phyloP scores from a whole-genome alignment of 2,888 invertebrate genomes.

The Protophormia terraenovae region DNA sequence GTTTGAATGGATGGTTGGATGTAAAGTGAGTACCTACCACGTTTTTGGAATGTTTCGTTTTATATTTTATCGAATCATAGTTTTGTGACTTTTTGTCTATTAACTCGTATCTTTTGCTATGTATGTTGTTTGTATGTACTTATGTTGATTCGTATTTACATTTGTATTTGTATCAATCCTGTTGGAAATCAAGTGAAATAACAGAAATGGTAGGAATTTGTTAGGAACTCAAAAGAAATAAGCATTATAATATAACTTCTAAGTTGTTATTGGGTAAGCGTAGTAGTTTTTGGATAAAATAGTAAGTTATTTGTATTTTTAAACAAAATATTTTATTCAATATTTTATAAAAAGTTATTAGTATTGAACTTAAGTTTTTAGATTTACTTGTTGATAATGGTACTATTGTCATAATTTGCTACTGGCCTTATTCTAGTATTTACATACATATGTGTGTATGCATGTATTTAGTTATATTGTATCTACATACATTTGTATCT shows the following conservation, averaged over 20 bases:
- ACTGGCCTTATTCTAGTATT: not conserved
- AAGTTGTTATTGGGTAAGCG: no score
- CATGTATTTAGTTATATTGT: not conserved
- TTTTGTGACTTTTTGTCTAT: slow-evolving; percentile 46
- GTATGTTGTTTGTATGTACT: not conserved
- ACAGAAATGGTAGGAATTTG: not conserved
- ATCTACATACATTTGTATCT: no score
- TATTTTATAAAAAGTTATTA: no score
- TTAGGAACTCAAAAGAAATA: no score
- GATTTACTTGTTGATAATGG: not conserved
- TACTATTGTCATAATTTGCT: not conserved
- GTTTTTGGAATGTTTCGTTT: not conserved
- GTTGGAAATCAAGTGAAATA: not conserved
- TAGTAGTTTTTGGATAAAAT: no score
- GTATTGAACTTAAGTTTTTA: no score
- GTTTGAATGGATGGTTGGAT: no score
- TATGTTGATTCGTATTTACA: no score
- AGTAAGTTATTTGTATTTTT: no score
- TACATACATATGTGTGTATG: no score
- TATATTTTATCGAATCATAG: slow-evolving; percentile 9
- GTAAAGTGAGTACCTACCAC: not conserved
- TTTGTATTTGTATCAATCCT: not conserved
- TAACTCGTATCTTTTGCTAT: not conserved
- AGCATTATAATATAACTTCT: no score
- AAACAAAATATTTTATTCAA: no score